Percentiles rank a stretch among this genome's conserved stretches.
These are phyloP conservation scores for Delphinapterus leucas DNA, from an alignment of 2,113 vertebrate genomes.

Conservation along the genomic window DNA sequence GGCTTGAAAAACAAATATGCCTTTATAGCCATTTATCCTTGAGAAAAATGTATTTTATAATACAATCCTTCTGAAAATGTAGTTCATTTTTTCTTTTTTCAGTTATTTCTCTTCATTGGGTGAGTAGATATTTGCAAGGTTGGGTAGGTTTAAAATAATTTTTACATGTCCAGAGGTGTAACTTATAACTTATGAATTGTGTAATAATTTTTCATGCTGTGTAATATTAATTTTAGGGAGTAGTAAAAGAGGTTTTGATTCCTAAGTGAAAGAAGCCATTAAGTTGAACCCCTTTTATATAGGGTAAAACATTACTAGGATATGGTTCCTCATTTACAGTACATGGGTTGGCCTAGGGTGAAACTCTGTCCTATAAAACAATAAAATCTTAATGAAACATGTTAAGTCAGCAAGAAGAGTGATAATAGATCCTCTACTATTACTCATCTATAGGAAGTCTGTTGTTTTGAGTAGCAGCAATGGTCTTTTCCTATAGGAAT, in stretches of 20 bases:
- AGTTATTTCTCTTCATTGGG: not conserved
- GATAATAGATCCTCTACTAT: not conserved
- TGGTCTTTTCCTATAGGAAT: not conserved
- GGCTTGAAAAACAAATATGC: not conserved
- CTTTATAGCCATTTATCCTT: not conserved
- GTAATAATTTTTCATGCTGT: not conserved
- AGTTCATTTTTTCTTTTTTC: not conserved
- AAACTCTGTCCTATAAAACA: slow-evolving; percentile 25
- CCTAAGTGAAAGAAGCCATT: not conserved
- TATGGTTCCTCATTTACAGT: slow-evolving; percentile 25
- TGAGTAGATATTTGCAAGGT: not conserved
- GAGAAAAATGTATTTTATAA: not conserved
- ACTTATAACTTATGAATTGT: not conserved
- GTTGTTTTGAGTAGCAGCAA: not conserved
- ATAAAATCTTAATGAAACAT: slow-evolving; percentile 16
- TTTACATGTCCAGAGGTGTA: not conserved
- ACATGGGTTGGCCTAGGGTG: not conserved
- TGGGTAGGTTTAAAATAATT: not conserved
- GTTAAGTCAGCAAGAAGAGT: not conserved
- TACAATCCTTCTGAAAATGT: not conserved
- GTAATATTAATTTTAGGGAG: not conserved
- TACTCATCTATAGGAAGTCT: not conserved
- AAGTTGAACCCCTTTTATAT: not conserved
- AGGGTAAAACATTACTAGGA: not conserved
- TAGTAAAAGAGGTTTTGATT: not conserved